Evolutionary conservation across 2,113 vertebrate genomes (phyloP).

Genomic region (Galemys pyrenaicus): DNA sequence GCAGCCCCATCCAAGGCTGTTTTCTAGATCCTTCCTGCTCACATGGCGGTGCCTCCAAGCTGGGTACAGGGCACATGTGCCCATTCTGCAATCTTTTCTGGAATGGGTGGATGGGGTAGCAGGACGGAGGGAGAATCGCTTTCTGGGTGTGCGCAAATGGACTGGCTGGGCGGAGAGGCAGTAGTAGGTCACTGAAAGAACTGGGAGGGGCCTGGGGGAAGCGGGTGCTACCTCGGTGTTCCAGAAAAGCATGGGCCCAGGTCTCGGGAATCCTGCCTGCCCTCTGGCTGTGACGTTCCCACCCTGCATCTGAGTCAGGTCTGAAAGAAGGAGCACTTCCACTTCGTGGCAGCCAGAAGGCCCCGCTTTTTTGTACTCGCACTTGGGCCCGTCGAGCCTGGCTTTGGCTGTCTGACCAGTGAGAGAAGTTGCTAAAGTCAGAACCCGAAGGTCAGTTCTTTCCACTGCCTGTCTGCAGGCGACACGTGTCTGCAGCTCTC

Average conservation of each 20-base stretch:
- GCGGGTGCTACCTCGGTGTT: background rate
- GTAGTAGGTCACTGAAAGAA: background rate
- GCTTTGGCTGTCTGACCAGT: background rate
- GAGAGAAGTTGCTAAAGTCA: background rate
- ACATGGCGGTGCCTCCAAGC: background rate
- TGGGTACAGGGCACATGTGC: accelerated
- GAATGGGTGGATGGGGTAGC: accelerated
- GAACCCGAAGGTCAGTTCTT: background rate
- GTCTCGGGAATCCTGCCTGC: background rate
- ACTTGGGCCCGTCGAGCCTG: accelerated
- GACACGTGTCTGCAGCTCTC: background rate
- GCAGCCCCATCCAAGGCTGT: accelerated
- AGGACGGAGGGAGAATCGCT: accelerated
- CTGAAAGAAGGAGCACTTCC: background rate
- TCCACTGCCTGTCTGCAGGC: background rate
- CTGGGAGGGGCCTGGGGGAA: background rate
- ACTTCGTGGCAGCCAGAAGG: accelerated
- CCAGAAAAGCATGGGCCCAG: background rate
- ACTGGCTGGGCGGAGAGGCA: accelerated
- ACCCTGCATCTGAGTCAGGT: background rate
- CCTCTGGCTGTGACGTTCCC: background rate
- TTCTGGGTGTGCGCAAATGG: background rate
- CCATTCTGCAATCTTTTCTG: background rate
- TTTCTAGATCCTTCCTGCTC: background rate
- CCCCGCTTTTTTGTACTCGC: background rate